A percentile compares a stretch with the other conserved stretches of the same genome.
Conservation (phyloP, 2,113 vertebrate genomes). For the Tachuris rubrigastra region DNA sequence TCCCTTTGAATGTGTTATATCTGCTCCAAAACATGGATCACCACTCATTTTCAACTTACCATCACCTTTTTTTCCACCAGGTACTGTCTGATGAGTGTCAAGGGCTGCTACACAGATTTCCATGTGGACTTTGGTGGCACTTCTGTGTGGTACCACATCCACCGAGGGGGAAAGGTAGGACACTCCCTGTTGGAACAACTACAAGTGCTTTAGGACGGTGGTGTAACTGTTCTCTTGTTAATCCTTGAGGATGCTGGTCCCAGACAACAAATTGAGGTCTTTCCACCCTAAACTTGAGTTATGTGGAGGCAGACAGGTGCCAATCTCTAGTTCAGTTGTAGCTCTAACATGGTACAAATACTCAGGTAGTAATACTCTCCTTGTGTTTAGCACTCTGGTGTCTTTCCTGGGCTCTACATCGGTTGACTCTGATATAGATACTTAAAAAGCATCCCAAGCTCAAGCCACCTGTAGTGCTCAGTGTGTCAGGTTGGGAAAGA, state of each 20-base stretch:
- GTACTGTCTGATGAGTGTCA: constrained; percentile 98
- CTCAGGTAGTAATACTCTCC: neutral
- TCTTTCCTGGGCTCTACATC: neutral
- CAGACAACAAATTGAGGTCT: neutral
- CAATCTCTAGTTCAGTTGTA: neutral
- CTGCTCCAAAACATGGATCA: neutral
- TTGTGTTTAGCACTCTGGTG: neutral
- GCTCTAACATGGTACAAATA: neutral
- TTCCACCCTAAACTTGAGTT: neutral
- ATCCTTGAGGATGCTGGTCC: neutral
- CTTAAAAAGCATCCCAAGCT: neutral
- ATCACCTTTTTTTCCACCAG: constrained; percentile 60
- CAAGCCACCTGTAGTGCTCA: neutral
- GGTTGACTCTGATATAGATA: neutral
- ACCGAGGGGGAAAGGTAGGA: constrained; percentile 92
- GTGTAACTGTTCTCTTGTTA: neutral
- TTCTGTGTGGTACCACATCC: constrained; percentile 98
- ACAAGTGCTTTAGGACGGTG: neutral
- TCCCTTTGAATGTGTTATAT: neutral
- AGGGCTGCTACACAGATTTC: constrained; percentile 98
- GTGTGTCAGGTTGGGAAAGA: neutral
- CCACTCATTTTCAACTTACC: neutral
- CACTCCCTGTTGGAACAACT: neutral
- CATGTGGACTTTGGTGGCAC: constrained; percentile 98
- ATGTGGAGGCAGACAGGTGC: neutral